These are phyloP conservation scores for Percopsis omiscomaycus DNA, from an alignment of 2,797 vertebrate genomes.

Conservation along the genomic window DNA sequence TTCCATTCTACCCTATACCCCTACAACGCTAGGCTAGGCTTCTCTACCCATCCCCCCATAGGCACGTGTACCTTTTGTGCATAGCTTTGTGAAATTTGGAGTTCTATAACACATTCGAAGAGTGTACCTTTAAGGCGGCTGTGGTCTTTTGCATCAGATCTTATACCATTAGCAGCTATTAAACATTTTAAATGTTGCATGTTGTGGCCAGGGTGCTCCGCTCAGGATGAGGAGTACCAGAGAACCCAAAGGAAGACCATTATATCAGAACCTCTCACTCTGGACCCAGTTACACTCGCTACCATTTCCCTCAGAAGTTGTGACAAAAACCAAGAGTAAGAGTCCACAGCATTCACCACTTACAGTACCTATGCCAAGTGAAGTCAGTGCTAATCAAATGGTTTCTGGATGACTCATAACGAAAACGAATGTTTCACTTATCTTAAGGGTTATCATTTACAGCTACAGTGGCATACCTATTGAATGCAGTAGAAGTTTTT, in stretches of 20 bases:
- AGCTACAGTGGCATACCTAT: not conserved
- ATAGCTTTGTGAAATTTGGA: too few species aligned
- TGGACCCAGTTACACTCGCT: constrained; percentile 61
- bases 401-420: constrained; percentile 11
- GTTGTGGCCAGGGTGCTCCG: constrained; percentile 50
- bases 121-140: too few species aligned
- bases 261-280: constrained; percentile 67
- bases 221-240: constrained; percentile 52
- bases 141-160: constrained; percentile 2
- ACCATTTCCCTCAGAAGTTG: constrained; percentile 62
- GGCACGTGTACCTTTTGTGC: too few species aligned
- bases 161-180: not conserved
- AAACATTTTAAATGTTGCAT: not conserved
- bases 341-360: constrained; percentile 30
- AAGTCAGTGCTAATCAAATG: constrained; percentile 16
- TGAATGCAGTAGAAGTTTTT: not conserved
- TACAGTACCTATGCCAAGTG: constrained; percentile 5
- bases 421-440: constrained; percentile 11
- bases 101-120: too few species aligned
- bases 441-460: not conserved
- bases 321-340: constrained; percentile 78
- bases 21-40: too few species aligned
- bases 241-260: constrained; percentile 67
- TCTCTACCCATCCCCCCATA: too few species aligned
- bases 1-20: too few species aligned